These are phyloP conservation scores for Erpobdella octoculata DNA, from an alignment of 2,888 invertebrate species.

Conservation along the genomic window DNA sequence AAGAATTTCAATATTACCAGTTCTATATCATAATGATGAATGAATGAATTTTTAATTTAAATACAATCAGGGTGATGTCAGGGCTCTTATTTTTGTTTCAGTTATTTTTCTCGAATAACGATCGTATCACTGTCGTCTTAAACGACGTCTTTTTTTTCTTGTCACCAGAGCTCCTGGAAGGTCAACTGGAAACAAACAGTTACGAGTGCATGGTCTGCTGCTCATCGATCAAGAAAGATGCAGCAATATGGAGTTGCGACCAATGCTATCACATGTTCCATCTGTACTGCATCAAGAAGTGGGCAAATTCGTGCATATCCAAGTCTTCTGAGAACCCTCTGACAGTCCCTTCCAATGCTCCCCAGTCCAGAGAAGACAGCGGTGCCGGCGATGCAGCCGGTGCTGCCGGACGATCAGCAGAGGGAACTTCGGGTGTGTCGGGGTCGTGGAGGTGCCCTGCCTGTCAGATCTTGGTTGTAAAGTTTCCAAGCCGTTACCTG, in stretches of 20 bases:
- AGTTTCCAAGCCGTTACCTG: slow-evolving; percentile 70
- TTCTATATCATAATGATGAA: no score
- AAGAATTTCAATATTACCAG: no score
- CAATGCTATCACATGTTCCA: slow-evolving; percentile 89
- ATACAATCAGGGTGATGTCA: no score
- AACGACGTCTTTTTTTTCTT: no score
- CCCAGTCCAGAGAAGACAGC: neutral
- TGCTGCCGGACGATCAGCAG: neutral
- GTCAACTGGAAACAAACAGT: slow-evolving; percentile 71
- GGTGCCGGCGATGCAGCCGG: neutral
- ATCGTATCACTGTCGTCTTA: no score
- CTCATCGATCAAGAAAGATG: slow-evolving; percentile 70
- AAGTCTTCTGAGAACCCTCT: neutral
- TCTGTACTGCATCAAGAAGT: slow-evolving; percentile 77
- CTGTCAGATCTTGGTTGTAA: slow-evolving; percentile 70
- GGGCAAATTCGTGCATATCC: slow-evolving; percentile 61
- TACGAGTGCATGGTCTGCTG: slow-evolving; percentile 92
- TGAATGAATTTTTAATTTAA: no score
- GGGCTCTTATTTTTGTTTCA: no score
- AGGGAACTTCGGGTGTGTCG: slow-evolving; percentile 38
- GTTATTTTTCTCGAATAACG: no score
- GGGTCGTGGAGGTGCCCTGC: slow-evolving; percentile 91
- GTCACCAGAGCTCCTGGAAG: slow-evolving; percentile 58
- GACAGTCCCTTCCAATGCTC: neutral
- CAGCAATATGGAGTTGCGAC: slow-evolving; percentile 80